Evolutionary conservation across 1,140 invertebrate species (phyloP), one percentile per base, ranked within the genome.

Genomic region (Saccostrea glomerata): DNA sequence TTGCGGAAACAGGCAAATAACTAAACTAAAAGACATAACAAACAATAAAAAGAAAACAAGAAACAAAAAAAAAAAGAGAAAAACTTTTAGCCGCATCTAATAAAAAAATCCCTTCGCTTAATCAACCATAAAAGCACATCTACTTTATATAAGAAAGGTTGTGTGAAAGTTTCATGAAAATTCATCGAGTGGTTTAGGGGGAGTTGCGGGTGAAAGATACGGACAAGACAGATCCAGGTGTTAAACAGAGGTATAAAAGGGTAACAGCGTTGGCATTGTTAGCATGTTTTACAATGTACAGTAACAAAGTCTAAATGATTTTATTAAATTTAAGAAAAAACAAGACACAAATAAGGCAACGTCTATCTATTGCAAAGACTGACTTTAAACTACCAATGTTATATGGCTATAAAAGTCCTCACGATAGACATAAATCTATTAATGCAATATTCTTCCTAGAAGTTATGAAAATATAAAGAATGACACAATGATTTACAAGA

Each of bases 291-390:
- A 63, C 58, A 63, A 20, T 63, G 58, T 63, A 63, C 15, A 63
- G 15, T 63, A 63, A 63, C 58, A 63, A 63, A 63, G 58, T 63
- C 58, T 13, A 63, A 36, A 63, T 13, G 58, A 63, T 63, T 63
- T 63, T 63, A 63, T 63, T 63, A 63, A 63, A 63, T 63, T 63
- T 63, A 20, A 63, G 58, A 63, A 63, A 63, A 63, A 63, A 63
- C 58, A 63, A 63, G 58, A 63, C n/a, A 63, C 58, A 11, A 63
- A 63, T 63, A 63, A 63, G 58, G 58, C 58, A 63, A 63, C 58
- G 58, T 63, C 58, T 13, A 63, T 20, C 58, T 63, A 63, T 63
- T 63, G 58, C 58, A 63, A 63, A 63, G 58, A 63, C 58, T 63
- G 58, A 63, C 58, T 63, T 63, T 63, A 63, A 63, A 63, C 58